Conservation (phyloP, 1,140 invertebrate species). For the Planococcus citri region DNA sequence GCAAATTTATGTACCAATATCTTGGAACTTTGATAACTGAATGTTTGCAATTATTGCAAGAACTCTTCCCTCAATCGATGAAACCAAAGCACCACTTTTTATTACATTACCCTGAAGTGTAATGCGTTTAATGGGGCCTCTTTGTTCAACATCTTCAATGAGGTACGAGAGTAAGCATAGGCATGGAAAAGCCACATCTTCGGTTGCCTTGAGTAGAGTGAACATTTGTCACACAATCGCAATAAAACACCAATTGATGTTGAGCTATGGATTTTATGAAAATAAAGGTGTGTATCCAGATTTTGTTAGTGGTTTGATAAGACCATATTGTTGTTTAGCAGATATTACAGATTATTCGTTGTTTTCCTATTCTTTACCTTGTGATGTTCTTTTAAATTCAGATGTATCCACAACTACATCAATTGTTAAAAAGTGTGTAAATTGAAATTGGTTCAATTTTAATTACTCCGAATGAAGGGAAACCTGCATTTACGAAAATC, state of each 20-base stretch:
- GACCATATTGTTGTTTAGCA: too few species aligned
- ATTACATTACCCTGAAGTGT: constrained; percentile 28
- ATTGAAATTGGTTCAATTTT: too few species aligned
- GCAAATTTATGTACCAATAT: neutral
- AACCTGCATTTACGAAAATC: too few species aligned
- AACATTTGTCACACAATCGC: neutral
- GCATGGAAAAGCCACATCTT: neutral
- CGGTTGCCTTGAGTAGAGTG: neutral
- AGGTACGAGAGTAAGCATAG: constrained; percentile 5
- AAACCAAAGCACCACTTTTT: constrained; percentile 31
- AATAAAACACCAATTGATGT: neutral
- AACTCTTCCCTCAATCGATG: constrained; percentile 28
- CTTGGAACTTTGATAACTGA: neutral
- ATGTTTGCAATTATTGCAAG: neutral
- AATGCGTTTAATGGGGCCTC: constrained; percentile 28
- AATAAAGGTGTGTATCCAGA: too few species aligned
- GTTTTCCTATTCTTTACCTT: too few species aligned
- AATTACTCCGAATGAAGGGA: too few species aligned
- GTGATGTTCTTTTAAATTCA: too few species aligned
- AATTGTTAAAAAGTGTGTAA: too few species aligned
- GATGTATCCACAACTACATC: too few species aligned
- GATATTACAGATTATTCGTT: too few species aligned
- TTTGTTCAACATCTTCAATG: constrained; percentile 25
- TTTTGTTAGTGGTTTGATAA: too few species aligned
- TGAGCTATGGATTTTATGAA: neutral